Evolutionary conservation across 2,113 vertebrate species (phyloP).

Genomic region (Eclectus roratus): DNA sequence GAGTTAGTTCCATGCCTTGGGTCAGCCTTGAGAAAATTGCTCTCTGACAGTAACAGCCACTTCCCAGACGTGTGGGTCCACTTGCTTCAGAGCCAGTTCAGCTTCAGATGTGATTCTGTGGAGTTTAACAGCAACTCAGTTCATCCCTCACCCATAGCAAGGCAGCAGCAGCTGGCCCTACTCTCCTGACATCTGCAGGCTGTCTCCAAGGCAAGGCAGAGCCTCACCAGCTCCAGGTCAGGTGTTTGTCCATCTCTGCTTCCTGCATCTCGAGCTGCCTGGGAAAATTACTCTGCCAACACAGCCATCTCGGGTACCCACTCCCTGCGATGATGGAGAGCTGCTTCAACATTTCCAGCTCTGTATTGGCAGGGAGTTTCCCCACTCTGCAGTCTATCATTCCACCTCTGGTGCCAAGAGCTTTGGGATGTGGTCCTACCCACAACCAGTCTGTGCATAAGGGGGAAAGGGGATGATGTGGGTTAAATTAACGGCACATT

Average conservation of each 20-base stretch:
- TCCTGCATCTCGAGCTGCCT: not conserved
- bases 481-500: not conserved
- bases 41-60: not conserved
- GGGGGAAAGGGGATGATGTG: not conserved
- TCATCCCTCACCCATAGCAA: not conserved
- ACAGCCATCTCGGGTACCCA: not conserved
- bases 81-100: not conserved
- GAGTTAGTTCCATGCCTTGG: not conserved
- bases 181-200: not conserved
- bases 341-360: not conserved
- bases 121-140: not conserved
- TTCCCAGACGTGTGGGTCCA: not conserved
- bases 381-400: not conserved
- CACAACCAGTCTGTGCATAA: accelerated
- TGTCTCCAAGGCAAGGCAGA: not conserved
- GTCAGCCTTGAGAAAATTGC: conserved; percentile 27
- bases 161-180: not conserved
- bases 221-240: not conserved
- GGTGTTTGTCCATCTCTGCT: not conserved
- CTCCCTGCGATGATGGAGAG: not conserved
- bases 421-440: not conserved
- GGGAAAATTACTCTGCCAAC: not conserved
- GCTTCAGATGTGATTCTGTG: not conserved
- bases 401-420: not conserved
- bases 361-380: not conserved